A percentile compares a stretch with the other conserved stretches of the same genome.
phyloP scores from a whole-genome alignment of 2,888 invertebrate species.

The Scaptomyza parva region DNA sequence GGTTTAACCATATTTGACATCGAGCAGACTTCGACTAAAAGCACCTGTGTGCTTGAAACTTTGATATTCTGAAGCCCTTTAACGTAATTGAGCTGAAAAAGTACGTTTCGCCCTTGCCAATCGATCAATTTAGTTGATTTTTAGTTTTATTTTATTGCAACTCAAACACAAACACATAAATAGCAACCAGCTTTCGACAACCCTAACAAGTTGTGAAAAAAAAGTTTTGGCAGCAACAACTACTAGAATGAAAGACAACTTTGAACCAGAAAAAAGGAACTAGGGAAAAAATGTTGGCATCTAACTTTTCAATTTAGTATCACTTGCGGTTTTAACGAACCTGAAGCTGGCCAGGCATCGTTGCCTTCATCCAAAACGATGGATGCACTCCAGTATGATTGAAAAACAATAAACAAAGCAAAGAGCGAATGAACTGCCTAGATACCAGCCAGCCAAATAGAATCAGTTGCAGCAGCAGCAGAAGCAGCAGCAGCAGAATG shows the following conservation, averaged over 20 bases:
- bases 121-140: conserved; percentile 38
- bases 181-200: background rate
- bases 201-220: conserved; percentile 17
- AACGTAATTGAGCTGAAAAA: conserved; percentile 10
- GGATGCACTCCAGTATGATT: conserved; percentile 64
- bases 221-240: conserved; percentile 25
- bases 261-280: conserved; percentile 1
- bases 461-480: conserved; percentile 3
- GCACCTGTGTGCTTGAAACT: background rate
- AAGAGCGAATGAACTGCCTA: conserved; percentile 17
- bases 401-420: conserved; percentile 66
- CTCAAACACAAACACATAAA: conserved; percentile 19
- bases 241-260: conserved; percentile 1
- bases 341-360: conserved; percentile 26
- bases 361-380: conserved; percentile 28
- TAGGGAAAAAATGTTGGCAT: conserved; percentile 16
- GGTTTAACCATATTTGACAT: background rate
- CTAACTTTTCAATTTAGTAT: conserved; percentile 69
- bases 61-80: background rate
- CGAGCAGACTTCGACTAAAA: background rate
- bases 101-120: background rate
- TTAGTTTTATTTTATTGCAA: conserved; percentile 14
- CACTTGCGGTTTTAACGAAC: conserved; percentile 63
- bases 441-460: no score
- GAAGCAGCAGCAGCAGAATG: conserved; percentile 2